These are phyloP conservation scores for Rhodophaea formosa DNA, from an alignment of 2,888 invertebrate species.

Conservation along the genomic window DNA sequence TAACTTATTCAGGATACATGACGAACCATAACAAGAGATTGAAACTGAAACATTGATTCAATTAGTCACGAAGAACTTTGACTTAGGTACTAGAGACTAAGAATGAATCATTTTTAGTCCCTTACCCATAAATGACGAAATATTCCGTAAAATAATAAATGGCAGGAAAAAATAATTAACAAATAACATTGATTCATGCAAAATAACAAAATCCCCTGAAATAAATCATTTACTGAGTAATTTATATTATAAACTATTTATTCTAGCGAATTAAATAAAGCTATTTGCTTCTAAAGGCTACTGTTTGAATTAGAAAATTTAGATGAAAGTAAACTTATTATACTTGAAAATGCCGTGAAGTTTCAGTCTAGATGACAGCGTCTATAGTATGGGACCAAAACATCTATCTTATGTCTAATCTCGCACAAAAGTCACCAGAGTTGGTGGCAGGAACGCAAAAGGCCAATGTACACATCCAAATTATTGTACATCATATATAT, in stretches of 20 bases:
- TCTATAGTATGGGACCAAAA: too few relatives aligned
- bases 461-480: too few relatives aligned
- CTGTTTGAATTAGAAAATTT: too few relatives aligned
- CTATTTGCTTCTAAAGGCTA: too few relatives aligned
- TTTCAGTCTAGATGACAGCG: too few relatives aligned
- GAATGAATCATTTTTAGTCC: neutral
- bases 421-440: too few relatives aligned
- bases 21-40: neutral
- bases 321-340: too few relatives aligned
- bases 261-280: neutral
- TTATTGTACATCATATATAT: too few relatives aligned
- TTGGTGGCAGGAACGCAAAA: too few relatives aligned
- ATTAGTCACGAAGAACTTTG: neutral
- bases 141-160: neutral
- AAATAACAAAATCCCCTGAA: neutral
- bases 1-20: neutral
- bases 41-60: neutral
- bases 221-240: neutral
- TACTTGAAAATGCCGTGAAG: too few relatives aligned
- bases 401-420: too few relatives aligned
- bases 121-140: neutral
- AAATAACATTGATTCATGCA: neutral
- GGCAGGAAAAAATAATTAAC: neutral
- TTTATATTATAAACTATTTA: neutral
- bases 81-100: neutral